Base-by-base conservation (phyloP, 2,113 vertebrate genomes). In the Capra hircus region DNA sequence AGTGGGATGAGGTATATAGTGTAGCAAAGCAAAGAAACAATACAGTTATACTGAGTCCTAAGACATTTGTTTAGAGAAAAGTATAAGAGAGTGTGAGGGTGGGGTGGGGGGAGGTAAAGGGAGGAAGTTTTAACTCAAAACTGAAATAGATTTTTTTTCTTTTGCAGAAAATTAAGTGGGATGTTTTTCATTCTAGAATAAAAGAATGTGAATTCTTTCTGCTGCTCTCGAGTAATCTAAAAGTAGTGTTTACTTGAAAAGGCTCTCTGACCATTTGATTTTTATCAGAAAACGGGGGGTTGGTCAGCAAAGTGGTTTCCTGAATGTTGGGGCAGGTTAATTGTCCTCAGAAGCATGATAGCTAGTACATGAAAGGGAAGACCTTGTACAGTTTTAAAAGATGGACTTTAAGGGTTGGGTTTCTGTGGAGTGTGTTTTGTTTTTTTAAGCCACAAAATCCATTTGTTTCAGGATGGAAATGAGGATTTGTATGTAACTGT, bases 201-300 rank as follows among this genome's bases (percentile, higher is more conserved):
- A 95, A 96, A 97, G 90, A 98, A 98, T 98, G 97, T 98, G 98
- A 98, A 98, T 98, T 97, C 50, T 97, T 98, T 90, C 74, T 98
- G 94, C 98, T 97, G 96, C 97, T 98, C 94, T 96, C 93, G 64
- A 96, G 97, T 97, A 97, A 98, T 88, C 92, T 98, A 86, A 95
- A 97, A 67, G 87, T 97, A 96, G 92, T 95, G 43, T 98, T 97
- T 98, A 98, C 97, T 97, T 98, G 96, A 97, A 97, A 97, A 91
- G 91, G 95, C 95, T 96, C 97, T 98, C 97, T 95, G 94, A 97
- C 95, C 55, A 28, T 97, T 97, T 95, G 94, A 81, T 96, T 97
- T 98, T 98, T 94, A 94, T 95, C 64, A 89, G 93, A 93, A 97
- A 94, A 92, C 16, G 19, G 33, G 40, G 52, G 78, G 52, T 57